These are phyloP conservation scores for Rhabdomys dilectus DNA, from an alignment of 2,113 vertebrate genomes.

Conservation along the genomic window DNA sequence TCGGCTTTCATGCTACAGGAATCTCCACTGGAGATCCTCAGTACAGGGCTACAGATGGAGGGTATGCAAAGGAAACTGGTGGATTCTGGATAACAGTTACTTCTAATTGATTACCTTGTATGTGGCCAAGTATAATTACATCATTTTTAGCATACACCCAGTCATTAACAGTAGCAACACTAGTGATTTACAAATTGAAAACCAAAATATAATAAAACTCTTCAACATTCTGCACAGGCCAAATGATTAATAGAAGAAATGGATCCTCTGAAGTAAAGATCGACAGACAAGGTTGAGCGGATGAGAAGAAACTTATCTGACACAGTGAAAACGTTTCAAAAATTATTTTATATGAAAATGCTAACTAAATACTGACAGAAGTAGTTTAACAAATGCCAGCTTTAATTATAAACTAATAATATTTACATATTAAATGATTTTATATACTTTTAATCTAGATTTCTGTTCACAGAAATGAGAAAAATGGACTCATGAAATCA, in stretches of 20 bases:
- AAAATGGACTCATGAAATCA: conserved; percentile 14
- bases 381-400: conserved; percentile 23
- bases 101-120: not conserved
- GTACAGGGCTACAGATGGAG: not conserved
- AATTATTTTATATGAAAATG: conserved; percentile 29
- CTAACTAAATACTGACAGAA: not conserved
- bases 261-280: not conserved
- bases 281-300: not conserved
- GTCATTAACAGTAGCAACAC: not conserved
- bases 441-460: not conserved
- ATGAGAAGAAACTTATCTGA: conserved; percentile 10
- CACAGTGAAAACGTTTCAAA: not conserved
- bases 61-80: not conserved
- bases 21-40: not conserved
- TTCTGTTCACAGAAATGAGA: conserved; percentile 9
- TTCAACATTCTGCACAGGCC: not conserved
- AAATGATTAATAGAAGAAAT: not conserved
- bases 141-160: not conserved
- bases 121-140: not conserved
- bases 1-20: not conserved
- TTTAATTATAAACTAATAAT: conserved; percentile 42
- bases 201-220: not conserved
- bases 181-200: not conserved
- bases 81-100: not conserved
- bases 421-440: conserved; percentile 54